Conservation (phyloP, 2,113 vertebrate genomes). For the Platysternon megacephalum region DNA sequence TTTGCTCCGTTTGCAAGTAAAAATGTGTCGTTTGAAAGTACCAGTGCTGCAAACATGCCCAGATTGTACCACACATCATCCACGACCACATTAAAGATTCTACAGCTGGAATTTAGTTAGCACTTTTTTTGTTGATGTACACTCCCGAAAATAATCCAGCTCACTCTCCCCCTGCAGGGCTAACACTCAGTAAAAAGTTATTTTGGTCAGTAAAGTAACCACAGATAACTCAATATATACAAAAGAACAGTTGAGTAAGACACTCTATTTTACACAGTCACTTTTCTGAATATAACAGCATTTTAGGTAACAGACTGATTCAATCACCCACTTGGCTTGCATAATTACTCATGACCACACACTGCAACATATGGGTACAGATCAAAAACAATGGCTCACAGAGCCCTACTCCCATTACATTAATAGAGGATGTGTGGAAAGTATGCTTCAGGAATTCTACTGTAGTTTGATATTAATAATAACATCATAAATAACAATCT, state of each 20-base stretch:
- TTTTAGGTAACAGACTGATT: constrained; percentile 29
- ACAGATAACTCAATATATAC: background rate
- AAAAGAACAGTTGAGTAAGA: background rate
- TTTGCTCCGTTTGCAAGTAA: background rate
- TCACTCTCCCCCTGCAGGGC: background rate
- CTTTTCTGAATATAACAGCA: background rate
- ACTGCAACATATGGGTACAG: background rate
- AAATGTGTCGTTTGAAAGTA: background rate
- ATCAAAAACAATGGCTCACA: background rate
- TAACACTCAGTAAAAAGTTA: background rate
- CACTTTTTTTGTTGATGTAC: accelerated
- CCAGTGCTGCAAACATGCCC: background rate
- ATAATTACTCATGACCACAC: background rate
- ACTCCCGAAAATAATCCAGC: background rate
- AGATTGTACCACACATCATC: background rate
- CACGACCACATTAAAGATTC: background rate
- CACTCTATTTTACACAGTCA: background rate
- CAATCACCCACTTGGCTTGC: constrained; percentile 31
- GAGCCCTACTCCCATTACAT: background rate
- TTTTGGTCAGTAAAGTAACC: background rate
- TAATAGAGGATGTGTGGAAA: background rate
- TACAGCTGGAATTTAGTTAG: background rate
- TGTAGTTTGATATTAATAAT: constrained; percentile 19
- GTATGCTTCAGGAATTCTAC: background rate
- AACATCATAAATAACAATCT: background rate